Conservation (phyloP, 2,797 vertebrate species). For the Borostomias antarcticus region DNA sequence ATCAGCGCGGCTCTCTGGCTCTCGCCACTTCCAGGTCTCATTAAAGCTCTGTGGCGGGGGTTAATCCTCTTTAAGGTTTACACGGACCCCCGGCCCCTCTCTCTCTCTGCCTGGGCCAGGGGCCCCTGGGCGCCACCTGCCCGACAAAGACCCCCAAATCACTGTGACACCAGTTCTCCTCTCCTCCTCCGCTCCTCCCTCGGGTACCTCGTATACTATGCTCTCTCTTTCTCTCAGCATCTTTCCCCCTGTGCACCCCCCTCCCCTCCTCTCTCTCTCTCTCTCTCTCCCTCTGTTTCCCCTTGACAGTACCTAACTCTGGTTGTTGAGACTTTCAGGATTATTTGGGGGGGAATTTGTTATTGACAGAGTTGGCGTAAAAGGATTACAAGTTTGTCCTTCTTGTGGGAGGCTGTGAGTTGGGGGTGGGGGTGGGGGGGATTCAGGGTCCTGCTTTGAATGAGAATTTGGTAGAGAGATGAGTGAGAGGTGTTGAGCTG, state of each 20-base stretch:
- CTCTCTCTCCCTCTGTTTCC: conserved; percentile 25
- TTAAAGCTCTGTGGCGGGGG: conserved; percentile 87
- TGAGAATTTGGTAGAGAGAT: no score
- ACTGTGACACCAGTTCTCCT: conserved; percentile 55
- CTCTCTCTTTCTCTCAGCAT: conserved; percentile 40
- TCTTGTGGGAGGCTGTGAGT: conserved; percentile 66
- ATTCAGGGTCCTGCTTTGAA: conserved; percentile 62
- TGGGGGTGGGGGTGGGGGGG: conserved; percentile 58
- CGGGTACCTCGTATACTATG: conserved; percentile 29
- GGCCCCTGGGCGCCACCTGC: conserved; percentile 78
- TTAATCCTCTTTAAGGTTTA: conserved; percentile 93
- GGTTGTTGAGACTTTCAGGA: conserved; percentile 70
- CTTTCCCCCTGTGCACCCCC: conserved; percentile 26
- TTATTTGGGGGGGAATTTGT: conserved; percentile 76
- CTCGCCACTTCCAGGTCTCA: conserved; percentile 86
- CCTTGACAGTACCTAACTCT: conserved; percentile 65
- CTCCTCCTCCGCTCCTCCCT: conserved; percentile 2
- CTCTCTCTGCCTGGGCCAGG: conserved; percentile 71
- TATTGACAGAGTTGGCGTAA: conserved; percentile 72
- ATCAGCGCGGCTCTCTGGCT: conserved; percentile 71
- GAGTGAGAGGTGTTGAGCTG: no score
- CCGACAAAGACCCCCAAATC: conserved; percentile 73
- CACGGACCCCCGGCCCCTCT: conserved; percentile 84
- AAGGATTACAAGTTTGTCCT: conserved; percentile 81
- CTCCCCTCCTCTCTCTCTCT: conserved; percentile 38